A percentile compares a stretch with the other conserved stretches of the same genome.
phyloP scores from a whole-genome alignment of 2,888 invertebrate genomes.

The Cremastinae sp. region DNA sequence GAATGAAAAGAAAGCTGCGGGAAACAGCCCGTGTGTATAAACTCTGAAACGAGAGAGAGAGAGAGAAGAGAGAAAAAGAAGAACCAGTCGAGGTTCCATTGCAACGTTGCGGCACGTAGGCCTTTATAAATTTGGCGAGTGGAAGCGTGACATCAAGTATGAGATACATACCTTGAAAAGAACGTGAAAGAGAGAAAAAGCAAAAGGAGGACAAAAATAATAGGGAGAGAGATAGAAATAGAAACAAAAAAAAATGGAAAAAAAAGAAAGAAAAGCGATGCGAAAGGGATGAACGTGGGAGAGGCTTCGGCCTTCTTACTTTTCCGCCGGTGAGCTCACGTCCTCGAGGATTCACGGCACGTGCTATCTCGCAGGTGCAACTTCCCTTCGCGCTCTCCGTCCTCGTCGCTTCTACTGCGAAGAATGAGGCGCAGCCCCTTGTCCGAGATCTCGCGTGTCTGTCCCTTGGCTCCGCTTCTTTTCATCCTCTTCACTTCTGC shows the following conservation, averaged over 20 bases:
- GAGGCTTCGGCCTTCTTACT: constrained; percentile 63
- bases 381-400: constrained; percentile 26
- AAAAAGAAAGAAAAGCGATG: constrained; percentile 25
- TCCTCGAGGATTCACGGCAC: constrained; percentile 75
- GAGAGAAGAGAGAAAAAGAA: constrained; percentile 44
- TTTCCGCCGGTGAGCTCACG: constrained; percentile 67
- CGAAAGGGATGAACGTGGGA: constrained; percentile 27
- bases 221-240: not conserved
- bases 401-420: constrained; percentile 19
- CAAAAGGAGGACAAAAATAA: constrained; percentile 26
- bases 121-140: constrained; percentile 76
- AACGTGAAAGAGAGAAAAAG: constrained; percentile 30
- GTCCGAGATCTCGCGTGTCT: not conserved
- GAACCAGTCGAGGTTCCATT: constrained; percentile 32
- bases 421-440: not conserved
- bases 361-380: constrained; percentile 68
- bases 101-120: constrained; percentile 72
- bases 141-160: constrained; percentile 52
- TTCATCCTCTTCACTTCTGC: constrained; percentile 19
- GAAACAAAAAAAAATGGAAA: constrained; percentile 15
- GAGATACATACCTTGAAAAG: constrained; percentile 22
- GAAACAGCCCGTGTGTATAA: constrained; percentile 24
- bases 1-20: constrained; percentile 21
- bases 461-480: not conserved
- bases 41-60: constrained; percentile 1